Conservation (phyloP, 2,113 vertebrate genomes). For the Hirundichthys speculiger region DNA sequence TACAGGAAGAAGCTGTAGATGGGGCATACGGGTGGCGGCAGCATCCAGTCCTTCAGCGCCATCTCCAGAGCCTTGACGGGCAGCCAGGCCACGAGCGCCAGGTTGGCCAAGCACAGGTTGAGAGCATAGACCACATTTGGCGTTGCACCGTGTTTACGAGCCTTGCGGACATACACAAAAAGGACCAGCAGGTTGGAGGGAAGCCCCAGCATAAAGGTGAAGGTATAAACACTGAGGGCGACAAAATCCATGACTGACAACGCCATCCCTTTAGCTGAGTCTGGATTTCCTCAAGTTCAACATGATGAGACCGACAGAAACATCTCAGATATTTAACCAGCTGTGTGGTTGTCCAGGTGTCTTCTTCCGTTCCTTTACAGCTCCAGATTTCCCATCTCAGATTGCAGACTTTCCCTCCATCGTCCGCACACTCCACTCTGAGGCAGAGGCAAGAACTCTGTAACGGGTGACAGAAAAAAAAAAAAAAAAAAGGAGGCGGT, state of each 20-base stretch:
- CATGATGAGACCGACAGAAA: background rate
- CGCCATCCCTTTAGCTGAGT: slow-evolving; percentile 42
- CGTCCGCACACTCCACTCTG: background rate
- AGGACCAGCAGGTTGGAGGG: slow-evolving; percentile 82
- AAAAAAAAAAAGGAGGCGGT: slow-evolving; percentile 25
- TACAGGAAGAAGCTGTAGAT: slow-evolving; percentile 82
- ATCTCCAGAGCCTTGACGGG: slow-evolving; percentile 79
- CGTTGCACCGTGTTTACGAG: slow-evolving; percentile 75
- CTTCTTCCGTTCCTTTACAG: background rate
- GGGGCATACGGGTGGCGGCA: slow-evolving; percentile 75
- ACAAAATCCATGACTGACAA: slow-evolving; percentile 40
- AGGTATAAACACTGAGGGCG: slow-evolving; percentile 68
- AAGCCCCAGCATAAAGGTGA: slow-evolving; percentile 82
- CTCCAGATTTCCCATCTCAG: background rate
- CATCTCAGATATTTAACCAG: background rate
- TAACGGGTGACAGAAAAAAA: background rate
- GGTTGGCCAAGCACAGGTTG: slow-evolving; percentile 83
- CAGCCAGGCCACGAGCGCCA: slow-evolving; percentile 80
- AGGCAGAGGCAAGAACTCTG: background rate
- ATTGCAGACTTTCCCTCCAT: background rate
- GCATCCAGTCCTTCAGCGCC: slow-evolving; percentile 65
- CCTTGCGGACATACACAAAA: slow-evolving; percentile 78
- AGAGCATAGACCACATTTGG: slow-evolving; percentile 85
- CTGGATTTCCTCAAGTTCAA: background rate
- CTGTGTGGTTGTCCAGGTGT: background rate